A percentile compares a stretch with the other conserved stretches of the same genome.
These are phyloP conservation scores for Montipora foliosa DNA, from an alignment of 64 coral and sea anemone genomes.

Conservation along the genomic window DNA sequence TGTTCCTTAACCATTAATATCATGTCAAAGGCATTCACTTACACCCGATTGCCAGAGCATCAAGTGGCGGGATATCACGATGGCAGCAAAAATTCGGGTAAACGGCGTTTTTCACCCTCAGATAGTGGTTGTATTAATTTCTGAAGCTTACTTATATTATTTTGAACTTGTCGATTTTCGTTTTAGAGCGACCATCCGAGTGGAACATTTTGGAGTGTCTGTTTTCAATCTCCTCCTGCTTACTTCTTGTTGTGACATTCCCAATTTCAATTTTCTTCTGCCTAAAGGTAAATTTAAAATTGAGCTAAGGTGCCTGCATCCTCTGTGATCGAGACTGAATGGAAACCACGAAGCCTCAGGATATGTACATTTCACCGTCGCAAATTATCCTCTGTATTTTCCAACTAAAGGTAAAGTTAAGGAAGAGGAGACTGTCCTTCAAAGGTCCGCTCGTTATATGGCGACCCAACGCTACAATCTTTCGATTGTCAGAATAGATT, in stretches of 20 bases:
- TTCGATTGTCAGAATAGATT: constrained; percentile 91
- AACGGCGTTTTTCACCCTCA: not conserved
- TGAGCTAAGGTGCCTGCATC: not conserved
- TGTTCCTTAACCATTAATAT: not conserved
- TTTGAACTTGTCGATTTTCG: not conserved
- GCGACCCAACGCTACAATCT: constrained; percentile 83
- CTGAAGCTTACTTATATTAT: not conserved
- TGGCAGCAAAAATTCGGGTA: constrained; percentile 70
- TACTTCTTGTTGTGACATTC: constrained; percentile 80
- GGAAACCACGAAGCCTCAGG: not conserved
- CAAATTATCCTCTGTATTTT: no score
- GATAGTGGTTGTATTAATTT: no score
- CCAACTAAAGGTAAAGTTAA: not conserved
- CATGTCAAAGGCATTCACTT: constrained; percentile 87
- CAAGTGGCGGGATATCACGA: constrained; percentile 91
- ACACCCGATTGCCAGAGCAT: constrained; percentile 86
- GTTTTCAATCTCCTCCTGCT: constrained; percentile 45
- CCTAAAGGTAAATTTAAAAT: constrained; percentile 77
- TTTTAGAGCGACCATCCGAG: constrained; percentile 31
- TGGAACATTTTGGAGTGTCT: constrained; percentile 62
- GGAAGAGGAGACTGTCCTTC: constrained; percentile 89
- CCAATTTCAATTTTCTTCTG: constrained; percentile 95
- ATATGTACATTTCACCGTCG: no score
- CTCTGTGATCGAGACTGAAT: not conserved
- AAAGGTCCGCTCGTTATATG: constrained; percentile 84